A percentile compares a stretch with the other conserved stretches of the same genome.
Evolutionary conservation across 2,113 vertebrate species (phyloP).

Genomic region (Elanoides forficatus): DNA sequence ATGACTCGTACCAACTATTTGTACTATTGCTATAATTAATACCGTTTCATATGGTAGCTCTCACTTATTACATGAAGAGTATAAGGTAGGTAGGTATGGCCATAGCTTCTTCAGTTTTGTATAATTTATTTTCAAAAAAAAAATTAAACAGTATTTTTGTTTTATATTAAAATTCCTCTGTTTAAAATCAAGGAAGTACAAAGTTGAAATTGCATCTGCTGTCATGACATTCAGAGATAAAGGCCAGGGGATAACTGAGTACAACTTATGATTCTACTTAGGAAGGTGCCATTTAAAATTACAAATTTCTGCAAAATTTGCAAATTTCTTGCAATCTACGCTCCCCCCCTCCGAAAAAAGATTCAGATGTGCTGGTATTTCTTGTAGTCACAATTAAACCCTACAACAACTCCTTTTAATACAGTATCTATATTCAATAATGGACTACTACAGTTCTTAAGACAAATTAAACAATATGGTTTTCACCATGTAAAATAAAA

Average conservation of each 20-base stretch:
- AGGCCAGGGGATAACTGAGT: background rate
- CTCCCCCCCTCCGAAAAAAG: background rate
- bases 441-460: background rate
- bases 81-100: background rate
- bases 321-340: background rate
- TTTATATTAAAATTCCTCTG: background rate
- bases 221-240: background rate
- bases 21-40: background rate
- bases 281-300: background rate
- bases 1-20: background rate
- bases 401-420: background rate
- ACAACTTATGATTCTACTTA: background rate
- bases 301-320: background rate
- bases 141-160: background rate
- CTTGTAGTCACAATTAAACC: background rate
- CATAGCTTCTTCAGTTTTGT: background rate
- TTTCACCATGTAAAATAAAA: background rate
- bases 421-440: background rate
- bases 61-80: background rate
- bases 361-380: background rate
- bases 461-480: background rate
- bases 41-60: background rate
- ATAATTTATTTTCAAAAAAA: background rate
- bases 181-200: background rate
- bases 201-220: background rate